phyloP scores from a whole-genome alignment of 2,113 vertebrate species.

The Muntiacus reevesi region DNA sequence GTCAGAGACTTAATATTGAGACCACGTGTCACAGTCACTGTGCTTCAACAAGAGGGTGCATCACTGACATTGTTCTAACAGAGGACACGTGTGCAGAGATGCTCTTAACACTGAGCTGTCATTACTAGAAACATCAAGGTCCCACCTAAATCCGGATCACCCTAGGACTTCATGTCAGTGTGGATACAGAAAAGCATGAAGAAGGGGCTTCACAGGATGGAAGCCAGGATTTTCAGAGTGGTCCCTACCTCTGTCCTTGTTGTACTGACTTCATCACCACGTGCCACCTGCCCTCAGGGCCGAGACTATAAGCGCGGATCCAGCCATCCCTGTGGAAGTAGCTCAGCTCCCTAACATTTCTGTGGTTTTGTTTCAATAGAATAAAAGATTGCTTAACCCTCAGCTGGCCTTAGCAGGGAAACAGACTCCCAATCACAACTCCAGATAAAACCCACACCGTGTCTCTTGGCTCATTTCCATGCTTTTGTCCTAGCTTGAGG shows the following conservation, averaged over 20 bases:
- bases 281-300: rapidly evolving
- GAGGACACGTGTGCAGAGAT: rapidly evolving
- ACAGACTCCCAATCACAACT: neutral
- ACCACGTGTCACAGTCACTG: neutral
- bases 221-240: rapidly evolving
- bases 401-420: no score
- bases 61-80: neutral
- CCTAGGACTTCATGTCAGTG: neutral
- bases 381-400: neutral
- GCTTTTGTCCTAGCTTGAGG: neutral
- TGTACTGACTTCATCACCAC: neutral
- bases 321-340: neutral
- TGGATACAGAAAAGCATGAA: rapidly evolving
- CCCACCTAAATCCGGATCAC: rapidly evolving
- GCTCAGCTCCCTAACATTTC: no score
- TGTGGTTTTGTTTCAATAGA: neutral
- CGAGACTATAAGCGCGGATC: rapidly evolving
- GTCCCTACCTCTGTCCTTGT: neutral
- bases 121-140: neutral
- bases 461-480: neutral
- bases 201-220: rapidly evolving
- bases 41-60: neutral
- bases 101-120: rapidly evolving
- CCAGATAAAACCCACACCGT: rapidly evolving
- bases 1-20: neutral